Conservation (phyloP, 2,113 vertebrate genomes). For the Plestiodon gilberti region DNA sequence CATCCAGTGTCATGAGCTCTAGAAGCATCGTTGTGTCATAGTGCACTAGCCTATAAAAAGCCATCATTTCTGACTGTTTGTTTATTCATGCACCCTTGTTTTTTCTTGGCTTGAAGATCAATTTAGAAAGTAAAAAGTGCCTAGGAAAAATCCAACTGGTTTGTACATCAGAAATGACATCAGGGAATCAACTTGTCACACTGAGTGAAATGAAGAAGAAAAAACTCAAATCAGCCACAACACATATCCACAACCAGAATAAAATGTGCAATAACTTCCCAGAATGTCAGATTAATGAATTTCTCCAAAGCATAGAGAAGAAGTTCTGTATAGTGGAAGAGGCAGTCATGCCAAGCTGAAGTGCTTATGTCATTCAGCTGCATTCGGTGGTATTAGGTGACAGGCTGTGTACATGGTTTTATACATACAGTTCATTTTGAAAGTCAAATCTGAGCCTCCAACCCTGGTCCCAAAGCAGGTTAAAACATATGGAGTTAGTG, state of each 20-base stretch:
- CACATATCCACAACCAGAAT: background rate
- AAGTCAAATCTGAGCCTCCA: background rate
- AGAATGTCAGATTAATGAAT: background rate
- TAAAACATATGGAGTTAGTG: background rate
- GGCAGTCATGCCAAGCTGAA: background rate
- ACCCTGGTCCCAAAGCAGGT: background rate
- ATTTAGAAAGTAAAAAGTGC: background rate
- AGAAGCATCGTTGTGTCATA: background rate
- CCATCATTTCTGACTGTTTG: background rate
- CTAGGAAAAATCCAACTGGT: too few relatives aligned
- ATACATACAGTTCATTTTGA: background rate
- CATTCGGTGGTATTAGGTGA: background rate
- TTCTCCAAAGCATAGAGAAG: background rate
- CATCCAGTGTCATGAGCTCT: background rate
- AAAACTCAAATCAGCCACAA: background rate
- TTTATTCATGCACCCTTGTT: background rate
- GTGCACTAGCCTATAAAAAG: background rate
- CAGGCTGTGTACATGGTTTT: background rate
- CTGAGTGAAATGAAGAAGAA: background rate
- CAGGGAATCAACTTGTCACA: background rate
- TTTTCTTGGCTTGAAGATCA: background rate
- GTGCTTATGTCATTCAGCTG: accelerated
- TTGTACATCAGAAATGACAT: constrained; percentile 7
- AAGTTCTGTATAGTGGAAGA: background rate
- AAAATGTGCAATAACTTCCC: background rate